These are phyloP conservation scores for Mystacornis crossleyi DNA, from an alignment of 2,113 vertebrate species.

Conservation along the genomic window DNA sequence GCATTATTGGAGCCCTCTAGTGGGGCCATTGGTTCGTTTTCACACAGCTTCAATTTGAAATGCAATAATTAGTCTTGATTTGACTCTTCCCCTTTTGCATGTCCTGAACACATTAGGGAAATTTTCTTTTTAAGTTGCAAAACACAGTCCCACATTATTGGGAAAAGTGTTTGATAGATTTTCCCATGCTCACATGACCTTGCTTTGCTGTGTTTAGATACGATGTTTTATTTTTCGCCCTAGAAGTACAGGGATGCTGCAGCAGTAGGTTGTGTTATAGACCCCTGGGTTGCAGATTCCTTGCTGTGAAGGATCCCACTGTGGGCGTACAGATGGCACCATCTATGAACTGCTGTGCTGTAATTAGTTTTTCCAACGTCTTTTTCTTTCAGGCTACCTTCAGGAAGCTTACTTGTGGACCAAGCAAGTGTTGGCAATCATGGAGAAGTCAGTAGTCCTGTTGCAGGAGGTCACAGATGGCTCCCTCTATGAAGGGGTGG, in stretches of 20 bases:
- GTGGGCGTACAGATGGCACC: background rate
- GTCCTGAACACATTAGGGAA: background rate
- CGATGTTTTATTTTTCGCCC: background rate
- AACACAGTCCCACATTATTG: background rate
- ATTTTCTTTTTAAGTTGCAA: background rate
- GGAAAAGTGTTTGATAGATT: background rate
- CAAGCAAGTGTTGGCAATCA: slow-evolving; percentile 92
- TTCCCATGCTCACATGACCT: background rate
- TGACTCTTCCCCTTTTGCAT: background rate
- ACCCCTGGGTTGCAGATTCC: background rate
- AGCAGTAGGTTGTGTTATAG: background rate
- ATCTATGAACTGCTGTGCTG: background rate
- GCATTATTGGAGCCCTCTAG: slow-evolving; percentile 39
- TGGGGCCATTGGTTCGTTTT: background rate
- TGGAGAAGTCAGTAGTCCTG: slow-evolving; percentile 96
- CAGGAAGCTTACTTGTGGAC: slow-evolving; percentile 98
- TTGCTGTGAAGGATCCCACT: background rate
- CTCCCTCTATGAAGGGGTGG: slow-evolving; percentile 95
- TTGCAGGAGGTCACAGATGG: slow-evolving; percentile 92
- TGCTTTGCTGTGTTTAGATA: background rate
- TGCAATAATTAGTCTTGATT: background rate
- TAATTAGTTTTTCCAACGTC: background rate
- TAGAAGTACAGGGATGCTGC: background rate
- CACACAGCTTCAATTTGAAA: background rate
- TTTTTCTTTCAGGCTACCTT: slow-evolving; percentile 85